Evolutionary conservation across 2,797 vertebrate species (phyloP).

Genomic region (Channallabes apus): DNA sequence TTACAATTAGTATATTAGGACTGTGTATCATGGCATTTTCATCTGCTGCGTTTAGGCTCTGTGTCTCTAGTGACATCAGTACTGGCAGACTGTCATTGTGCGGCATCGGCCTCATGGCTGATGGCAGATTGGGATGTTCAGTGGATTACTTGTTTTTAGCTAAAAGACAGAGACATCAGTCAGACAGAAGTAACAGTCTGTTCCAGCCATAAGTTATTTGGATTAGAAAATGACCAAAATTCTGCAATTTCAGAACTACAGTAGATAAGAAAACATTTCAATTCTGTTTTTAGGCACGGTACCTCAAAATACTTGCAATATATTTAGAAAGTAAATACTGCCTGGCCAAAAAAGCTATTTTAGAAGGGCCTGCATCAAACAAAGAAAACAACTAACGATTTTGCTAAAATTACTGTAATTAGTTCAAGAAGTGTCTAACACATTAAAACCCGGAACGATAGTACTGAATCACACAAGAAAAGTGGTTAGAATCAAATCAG

Average conservation of each 20-base stretch:
- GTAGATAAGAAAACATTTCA: neutral
- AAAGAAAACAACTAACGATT: no score
- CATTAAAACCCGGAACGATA: no score
- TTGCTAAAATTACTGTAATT: no score
- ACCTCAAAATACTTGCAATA: neutral
- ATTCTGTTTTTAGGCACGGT: neutral
- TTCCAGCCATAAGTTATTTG: neutral
- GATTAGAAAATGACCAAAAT: neutral
- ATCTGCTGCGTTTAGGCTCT: neutral
- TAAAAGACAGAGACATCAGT: neutral
- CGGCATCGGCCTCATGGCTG: slow-evolving; percentile 8
- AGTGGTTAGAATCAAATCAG: no score
- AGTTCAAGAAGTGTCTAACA: no score
- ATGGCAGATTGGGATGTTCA: slow-evolving; percentile 14
- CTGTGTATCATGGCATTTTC: neutral
- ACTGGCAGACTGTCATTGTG: slow-evolving; percentile 17
- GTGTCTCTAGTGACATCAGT: slow-evolving; percentile 2
- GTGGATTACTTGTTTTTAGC: slow-evolving; percentile 3
- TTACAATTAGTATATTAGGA: neutral
- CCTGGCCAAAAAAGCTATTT: neutral
- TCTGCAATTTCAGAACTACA: neutral
- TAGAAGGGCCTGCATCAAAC: no score
- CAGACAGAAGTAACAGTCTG: neutral
- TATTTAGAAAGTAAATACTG: neutral
- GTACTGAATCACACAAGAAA: no score